phyloP scores from a whole-genome alignment of 2,113 vertebrate species.

The Ophthalmolycus amberensis region DNA sequence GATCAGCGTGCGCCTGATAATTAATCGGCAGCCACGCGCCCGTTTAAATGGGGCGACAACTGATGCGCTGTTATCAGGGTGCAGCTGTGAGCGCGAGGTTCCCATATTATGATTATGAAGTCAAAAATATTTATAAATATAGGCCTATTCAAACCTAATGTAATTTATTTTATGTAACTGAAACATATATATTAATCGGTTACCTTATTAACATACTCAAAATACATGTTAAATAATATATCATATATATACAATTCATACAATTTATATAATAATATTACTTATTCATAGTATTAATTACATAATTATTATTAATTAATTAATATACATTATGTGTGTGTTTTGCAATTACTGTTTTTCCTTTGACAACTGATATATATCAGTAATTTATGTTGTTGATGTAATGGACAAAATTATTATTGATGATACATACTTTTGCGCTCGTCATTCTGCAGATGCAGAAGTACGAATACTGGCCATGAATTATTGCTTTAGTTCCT shows the following conservation, averaged over 20 bases:
- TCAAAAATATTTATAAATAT: background rate
- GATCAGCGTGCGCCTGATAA: background rate
- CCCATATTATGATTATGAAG: background rate
- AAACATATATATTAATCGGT: background rate
- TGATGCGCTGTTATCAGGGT: background rate
- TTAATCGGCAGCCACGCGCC: background rate
- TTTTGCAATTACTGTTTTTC: background rate
- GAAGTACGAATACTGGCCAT: background rate
- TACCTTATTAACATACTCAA: background rate
- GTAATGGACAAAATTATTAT: background rate
- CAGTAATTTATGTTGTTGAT: background rate
- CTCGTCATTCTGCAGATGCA: background rate
- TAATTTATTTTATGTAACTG: too few relatives aligned
- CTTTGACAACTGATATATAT: background rate
- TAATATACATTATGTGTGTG: background rate
- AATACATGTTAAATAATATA: background rate
- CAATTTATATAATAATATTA: too few relatives aligned
- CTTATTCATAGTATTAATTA: too few relatives aligned
- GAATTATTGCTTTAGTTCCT: conserved; percentile 11
- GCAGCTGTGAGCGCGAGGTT: background rate
- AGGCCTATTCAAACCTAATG: too few relatives aligned
- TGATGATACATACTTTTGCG: background rate
- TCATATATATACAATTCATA: too few relatives aligned
- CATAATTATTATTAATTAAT: too few relatives aligned
- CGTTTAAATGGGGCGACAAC: background rate